Conservation (phyloP, 1,140 invertebrate species). For the Eriosoma lanigerum region DNA sequence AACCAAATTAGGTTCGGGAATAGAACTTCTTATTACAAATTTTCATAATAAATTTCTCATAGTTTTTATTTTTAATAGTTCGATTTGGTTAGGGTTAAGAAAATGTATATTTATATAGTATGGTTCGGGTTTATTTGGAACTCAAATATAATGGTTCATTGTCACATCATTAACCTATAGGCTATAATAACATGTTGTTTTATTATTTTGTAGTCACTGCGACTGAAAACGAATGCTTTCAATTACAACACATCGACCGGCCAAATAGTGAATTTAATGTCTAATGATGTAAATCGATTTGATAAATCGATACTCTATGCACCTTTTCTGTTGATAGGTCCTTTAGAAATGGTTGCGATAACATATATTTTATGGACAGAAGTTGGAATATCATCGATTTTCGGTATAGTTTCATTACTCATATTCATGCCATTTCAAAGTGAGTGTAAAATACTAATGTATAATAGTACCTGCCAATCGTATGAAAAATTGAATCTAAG, state of each 20-base stretch:
- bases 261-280: slow-evolving; percentile 88
- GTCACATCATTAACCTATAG: no score
- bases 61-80: no score
- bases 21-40: no score
- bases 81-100: no score
- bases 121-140: no score
- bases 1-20: no score
- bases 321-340: slow-evolving; percentile 79
- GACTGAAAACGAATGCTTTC: background rate
- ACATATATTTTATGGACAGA: slow-evolving; percentile 75
- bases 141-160: no score
- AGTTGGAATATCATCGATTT: slow-evolving; percentile 73
- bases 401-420: slow-evolving; percentile 76
- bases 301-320: slow-evolving; percentile 69
- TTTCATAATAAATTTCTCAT: no score
- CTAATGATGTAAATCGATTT: slow-evolving; percentile 81
- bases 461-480: no score
- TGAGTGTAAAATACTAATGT: no score
- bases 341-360: slow-evolving; percentile 75
- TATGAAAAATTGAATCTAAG: no score
- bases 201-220: background rate
- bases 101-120: no score
- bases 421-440: slow-evolving; percentile 82
- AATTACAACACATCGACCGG: slow-evolving; percentile 73
- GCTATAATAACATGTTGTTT: background rate